phyloP scores from a whole-genome alignment of 1,140 invertebrate species.

The Euschistus heros region DNA sequence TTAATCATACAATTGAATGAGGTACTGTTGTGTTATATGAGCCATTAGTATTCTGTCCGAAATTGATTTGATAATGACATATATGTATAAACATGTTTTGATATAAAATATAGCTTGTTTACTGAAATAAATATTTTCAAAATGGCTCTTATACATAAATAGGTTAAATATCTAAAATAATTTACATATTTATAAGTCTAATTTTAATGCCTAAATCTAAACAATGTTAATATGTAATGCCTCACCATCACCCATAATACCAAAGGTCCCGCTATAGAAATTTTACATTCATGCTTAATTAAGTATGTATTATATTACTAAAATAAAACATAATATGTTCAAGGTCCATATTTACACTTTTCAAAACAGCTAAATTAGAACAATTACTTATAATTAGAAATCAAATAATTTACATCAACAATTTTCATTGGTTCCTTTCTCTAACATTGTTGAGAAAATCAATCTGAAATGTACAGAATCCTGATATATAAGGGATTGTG shows the following conservation, averaged over 20 bases:
- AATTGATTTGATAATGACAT: no score
- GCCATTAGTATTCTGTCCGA: slow-evolving; percentile 8
- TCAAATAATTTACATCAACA: slow-evolving; percentile 1
- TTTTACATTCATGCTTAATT: slow-evolving; percentile 17
- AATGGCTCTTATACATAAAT: slow-evolving; percentile 9
- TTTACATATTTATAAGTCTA: slow-evolving; percentile 18
- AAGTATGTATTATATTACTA: not conserved
- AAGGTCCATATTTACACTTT: slow-evolving; percentile 9
- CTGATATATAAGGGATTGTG: not conserved
- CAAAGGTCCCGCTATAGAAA: slow-evolving; percentile 12
- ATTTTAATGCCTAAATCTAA: not conserved
- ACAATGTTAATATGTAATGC: slow-evolving; percentile 18
- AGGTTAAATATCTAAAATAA: not conserved
- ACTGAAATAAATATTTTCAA: no score
- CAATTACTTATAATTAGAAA: not conserved
- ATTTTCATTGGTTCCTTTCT: slow-evolving; percentile 2
- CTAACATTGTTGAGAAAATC: not conserved
- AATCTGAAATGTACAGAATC: not conserved
- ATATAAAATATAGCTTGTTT: no score
- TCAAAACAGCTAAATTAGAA: not conserved
- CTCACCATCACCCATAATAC: slow-evolving; percentile 10
- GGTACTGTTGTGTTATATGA: slow-evolving; percentile 8
- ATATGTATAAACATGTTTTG: no score
- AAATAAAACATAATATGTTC: slow-evolving; percentile 12
- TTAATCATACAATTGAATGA: slow-evolving; percentile 7